Conservation (phyloP, 2,113 vertebrate species). For the Tachysurus fulvidraco region DNA sequence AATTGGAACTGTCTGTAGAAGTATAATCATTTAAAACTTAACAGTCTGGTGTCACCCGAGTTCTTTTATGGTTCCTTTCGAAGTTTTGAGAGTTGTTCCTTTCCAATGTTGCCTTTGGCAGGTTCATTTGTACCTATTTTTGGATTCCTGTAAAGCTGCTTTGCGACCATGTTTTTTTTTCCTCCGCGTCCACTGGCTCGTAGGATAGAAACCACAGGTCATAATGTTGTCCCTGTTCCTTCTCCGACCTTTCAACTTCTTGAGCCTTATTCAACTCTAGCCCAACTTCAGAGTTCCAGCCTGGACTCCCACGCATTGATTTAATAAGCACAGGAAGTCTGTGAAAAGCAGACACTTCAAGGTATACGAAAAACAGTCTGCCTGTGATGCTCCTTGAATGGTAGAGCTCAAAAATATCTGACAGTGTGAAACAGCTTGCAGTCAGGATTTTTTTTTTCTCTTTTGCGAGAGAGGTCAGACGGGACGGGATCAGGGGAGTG, state of each 20-base stretch:
- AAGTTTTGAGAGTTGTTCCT: neutral
- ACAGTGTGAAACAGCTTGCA: conserved; percentile 18
- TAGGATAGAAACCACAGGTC: neutral
- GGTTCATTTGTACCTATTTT: neutral
- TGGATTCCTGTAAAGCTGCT: neutral
- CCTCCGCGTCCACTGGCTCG: neutral
- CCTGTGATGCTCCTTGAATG: conserved; percentile 34
- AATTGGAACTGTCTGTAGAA: neutral
- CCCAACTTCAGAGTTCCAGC: neutral
- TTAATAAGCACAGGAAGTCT: conserved; percentile 16
- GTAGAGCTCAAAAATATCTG: conserved; percentile 18
- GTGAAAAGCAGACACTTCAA: neutral
- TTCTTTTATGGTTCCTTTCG: neutral
- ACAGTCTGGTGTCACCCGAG: neutral
- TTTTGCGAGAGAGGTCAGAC: conserved; percentile 16
- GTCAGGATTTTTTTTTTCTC: neutral
- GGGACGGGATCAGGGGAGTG: conserved; percentile 17
- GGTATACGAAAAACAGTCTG: conserved; percentile 17
- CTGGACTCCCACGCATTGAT: conserved; percentile 1
- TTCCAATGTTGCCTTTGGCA: neutral
- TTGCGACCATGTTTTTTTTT: neutral
- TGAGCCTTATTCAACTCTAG: neutral
- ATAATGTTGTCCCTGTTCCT: neutral
- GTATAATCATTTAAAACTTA: neutral
- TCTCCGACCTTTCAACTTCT: neutral